A percentile compares a stretch with the other conserved stretches of the same genome.
Evolutionary conservation across 2,888 invertebrate species (phyloP).

Genomic region (Augiades crinisus): DNA sequence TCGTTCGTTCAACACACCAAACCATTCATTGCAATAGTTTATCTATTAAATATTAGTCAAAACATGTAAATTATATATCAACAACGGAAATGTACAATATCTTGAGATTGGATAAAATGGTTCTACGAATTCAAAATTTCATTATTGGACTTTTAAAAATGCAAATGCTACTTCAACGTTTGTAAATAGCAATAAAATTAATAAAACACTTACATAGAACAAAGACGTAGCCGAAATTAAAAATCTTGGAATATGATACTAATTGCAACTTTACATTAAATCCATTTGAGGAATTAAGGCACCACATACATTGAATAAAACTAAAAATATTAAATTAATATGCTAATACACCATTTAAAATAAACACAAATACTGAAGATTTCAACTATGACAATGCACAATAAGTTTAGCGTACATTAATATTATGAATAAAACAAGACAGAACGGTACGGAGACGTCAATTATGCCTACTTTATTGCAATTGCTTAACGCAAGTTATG

Average conservation of each 20-base stretch:
- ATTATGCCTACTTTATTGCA: slow-evolving; percentile 55
- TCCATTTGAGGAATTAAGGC: slow-evolving; percentile 66
- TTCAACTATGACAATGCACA: slow-evolving; percentile 47
- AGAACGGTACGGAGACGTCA: slow-evolving; percentile 36
- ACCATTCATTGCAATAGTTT: slow-evolving; percentile 41
- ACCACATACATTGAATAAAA: slow-evolving; percentile 68
- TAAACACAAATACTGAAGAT: slow-evolving; percentile 69
- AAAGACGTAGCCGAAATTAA: slow-evolving; percentile 19
- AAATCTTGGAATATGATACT: slow-evolving; percentile 27
- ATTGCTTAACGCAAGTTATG: slow-evolving; percentile 23
- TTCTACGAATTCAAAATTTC: slow-evolving; percentile 12
- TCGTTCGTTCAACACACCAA: slow-evolving; percentile 55
- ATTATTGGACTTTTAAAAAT: slow-evolving; percentile 37
- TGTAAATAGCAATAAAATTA: slow-evolving; percentile 31
- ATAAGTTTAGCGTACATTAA: slow-evolving; percentile 40
- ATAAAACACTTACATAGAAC: slow-evolving; percentile 28
- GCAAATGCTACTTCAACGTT: slow-evolving; percentile 42
- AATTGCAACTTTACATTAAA: slow-evolving; percentile 34
- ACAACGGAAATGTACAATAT: slow-evolving; percentile 55
- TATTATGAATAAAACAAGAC: slow-evolving; percentile 40
- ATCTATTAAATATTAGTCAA: slow-evolving; percentile 39
- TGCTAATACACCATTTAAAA: slow-evolving; percentile 56
- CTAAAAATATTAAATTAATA: slow-evolving; percentile 53
- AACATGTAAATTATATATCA: slow-evolving; percentile 45
- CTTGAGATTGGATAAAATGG: slow-evolving; percentile 44